Evolutionary conservation across 2,113 vertebrate genomes (phyloP).

Genomic region (Pseudorasbora parva): DNA sequence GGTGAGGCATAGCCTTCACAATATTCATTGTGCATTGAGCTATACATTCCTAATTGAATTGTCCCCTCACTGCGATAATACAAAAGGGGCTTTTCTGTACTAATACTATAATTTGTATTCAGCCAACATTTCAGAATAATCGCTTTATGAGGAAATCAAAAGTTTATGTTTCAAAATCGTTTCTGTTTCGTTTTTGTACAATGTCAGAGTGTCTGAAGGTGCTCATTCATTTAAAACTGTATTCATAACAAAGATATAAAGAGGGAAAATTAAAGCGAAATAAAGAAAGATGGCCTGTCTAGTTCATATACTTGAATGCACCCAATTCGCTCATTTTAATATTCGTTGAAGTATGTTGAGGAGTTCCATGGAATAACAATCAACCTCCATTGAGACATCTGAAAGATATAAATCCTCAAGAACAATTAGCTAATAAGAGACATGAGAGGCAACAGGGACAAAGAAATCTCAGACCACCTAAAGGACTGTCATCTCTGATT

Average conservation of each 20-base stretch:
- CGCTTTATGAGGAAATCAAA: conserved; percentile 44
- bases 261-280: not conserved
- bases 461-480: conserved; percentile 58
- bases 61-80: not conserved
- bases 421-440: conserved; percentile 64
- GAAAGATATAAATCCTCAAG: conserved; percentile 61
- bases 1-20: not conserved
- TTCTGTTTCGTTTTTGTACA: conserved; percentile 36
- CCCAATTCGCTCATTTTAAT: conserved; percentile 45
- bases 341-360: conserved; percentile 34
- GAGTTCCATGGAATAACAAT: conserved; percentile 55
- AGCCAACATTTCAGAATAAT: conserved; percentile 42
- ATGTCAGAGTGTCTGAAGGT: conserved; percentile 48
- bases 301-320: conserved; percentile 44
- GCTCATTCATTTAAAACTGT: conserved; percentile 50
- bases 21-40: not conserved
- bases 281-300: conserved; percentile 20
- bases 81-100: not conserved
- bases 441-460: conserved; percentile 58
- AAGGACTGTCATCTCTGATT: conserved; percentile 63
- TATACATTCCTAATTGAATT: not conserved
- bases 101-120: conserved; percentile 31
- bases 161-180: conserved; percentile 35
- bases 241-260: not conserved
- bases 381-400: conserved; percentile 52